Percentiles rank a stretch among this genome's conserved stretches.
Evolutionary conservation across 2,113 vertebrate species (phyloP).

Genomic region (Dicerorhinus sumatrensis): DNA sequence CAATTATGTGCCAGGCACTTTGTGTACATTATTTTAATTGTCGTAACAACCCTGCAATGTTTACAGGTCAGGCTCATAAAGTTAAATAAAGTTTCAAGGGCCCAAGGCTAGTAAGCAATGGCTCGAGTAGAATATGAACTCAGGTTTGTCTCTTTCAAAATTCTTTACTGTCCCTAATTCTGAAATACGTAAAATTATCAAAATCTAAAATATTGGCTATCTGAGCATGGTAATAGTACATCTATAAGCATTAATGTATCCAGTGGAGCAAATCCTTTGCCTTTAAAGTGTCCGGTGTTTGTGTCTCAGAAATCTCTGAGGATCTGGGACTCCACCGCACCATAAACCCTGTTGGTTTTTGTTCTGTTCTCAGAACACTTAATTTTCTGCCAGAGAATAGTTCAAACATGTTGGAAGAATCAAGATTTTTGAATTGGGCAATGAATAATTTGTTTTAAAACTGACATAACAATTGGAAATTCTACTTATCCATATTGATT

Average conservation of each 20-base stretch:
- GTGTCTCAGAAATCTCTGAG: background rate
- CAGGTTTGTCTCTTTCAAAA: constrained; percentile 25
- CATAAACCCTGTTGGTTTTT: constrained; percentile 1
- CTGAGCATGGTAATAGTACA: background rate
- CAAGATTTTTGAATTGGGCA: constrained; percentile 52
- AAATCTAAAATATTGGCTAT: background rate
- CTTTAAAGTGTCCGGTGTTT: background rate
- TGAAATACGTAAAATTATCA: background rate
- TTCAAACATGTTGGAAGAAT: constrained; percentile 49
- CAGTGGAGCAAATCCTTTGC: background rate
- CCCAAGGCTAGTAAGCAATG: background rate
- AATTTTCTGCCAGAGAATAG: constrained; percentile 27
- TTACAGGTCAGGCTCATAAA: background rate
- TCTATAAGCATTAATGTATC: background rate
- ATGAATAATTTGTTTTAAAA: constrained; percentile 64
- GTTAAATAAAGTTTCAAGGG: background rate
- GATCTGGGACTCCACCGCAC: background rate
- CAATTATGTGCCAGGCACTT: background rate
- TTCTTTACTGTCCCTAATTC: background rate
- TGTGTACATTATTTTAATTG: background rate
- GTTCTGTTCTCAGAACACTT: constrained; percentile 21
- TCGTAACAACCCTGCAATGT: background rate
- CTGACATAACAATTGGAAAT: constrained; percentile 55
- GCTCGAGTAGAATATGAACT: background rate
- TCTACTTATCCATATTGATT: constrained; percentile 49